A percentile compares a stretch with the other conserved stretches of the same genome.
Evolutionary conservation across 2,797 vertebrate species (phyloP).

Genomic region (Coreius guichenoti): DNA sequence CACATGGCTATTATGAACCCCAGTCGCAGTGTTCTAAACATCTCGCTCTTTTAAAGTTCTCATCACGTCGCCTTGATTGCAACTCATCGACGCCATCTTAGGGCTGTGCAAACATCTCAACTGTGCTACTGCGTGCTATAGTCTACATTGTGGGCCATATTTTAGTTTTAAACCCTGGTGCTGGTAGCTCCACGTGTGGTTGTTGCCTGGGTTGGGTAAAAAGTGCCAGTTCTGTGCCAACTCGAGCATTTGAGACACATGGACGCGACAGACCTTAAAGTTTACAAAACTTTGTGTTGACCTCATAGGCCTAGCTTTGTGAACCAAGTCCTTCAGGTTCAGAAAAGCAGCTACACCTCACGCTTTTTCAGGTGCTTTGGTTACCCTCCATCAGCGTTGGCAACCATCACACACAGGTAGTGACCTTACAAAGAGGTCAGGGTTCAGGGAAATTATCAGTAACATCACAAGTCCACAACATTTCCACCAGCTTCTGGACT

Average conservation of each 20-base stretch:
- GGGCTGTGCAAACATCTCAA: slow-evolving; percentile 34
- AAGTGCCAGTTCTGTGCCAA: slow-evolving; percentile 40
- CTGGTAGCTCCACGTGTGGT: slow-evolving; percentile 70
- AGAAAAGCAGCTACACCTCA: slow-evolving; percentile 61
- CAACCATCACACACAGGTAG: slow-evolving; percentile 50
- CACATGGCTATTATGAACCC: slow-evolving; percentile 23
- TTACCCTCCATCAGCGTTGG: slow-evolving; percentile 60
- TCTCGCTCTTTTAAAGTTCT: slow-evolving; percentile 51
- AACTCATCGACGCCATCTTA: slow-evolving; percentile 10
- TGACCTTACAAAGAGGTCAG: slow-evolving; percentile 62
- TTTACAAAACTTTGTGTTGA: slow-evolving; percentile 73
- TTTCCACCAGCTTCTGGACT: slow-evolving; percentile 54
- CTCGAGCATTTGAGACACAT: slow-evolving; percentile 35
- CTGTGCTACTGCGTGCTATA: slow-evolving; percentile 44
- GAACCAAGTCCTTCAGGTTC: slow-evolving; percentile 62
- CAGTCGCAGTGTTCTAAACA: slow-evolving; percentile 30
- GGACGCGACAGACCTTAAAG: slow-evolving; percentile 65
- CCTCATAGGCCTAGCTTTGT: slow-evolving; percentile 59
- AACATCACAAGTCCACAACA: slow-evolving; percentile 49
- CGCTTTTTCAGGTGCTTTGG: slow-evolving; percentile 71
- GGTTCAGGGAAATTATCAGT: slow-evolving; percentile 67
- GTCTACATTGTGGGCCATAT: slow-evolving; percentile 60
- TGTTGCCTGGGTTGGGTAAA: slow-evolving; percentile 56
- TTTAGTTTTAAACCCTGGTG: slow-evolving; percentile 70
- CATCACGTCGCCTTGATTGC: slow-evolving; percentile 42